Base-by-base conservation (phyloP, 2,888 invertebrate species). In the Eupithecia centaureata region DNA sequence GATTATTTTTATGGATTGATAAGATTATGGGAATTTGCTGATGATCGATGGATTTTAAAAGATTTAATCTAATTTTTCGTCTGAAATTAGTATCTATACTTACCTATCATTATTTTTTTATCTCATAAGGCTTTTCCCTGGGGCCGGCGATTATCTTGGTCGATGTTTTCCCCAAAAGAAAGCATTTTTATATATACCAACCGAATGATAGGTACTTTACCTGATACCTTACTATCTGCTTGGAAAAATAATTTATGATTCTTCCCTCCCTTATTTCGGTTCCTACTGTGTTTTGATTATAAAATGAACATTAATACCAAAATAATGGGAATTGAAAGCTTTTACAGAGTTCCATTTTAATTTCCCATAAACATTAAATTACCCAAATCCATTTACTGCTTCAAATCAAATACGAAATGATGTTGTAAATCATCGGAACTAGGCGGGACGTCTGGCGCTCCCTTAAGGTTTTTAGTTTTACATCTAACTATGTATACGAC, bases 331-430 rank as follows among this genome's bases (percentile, higher is more conserved):
- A 56, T 51, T 22, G 25, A 63, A 35, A 58, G 52, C 65, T 56
- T 54, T 60, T 60, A 69, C 42, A 28, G 30, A 56, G 54, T 63
- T 25, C n/a, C 56, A 61, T 51, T 61, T 58, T 25, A 52, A 47
- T 54, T 47, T 47, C 25, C 35, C 25, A 66, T 69, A 63, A 65
- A 69, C 63, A 66, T 69, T 60, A 63, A 65, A 69, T 65, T 59
- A 51, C 63, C 60, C 33, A 35, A 69, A 69, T 69, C 65, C 65
- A 69, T 69, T 69, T 63, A 51, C 47, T 27, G 51, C 54, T 65
- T 47, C 32, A 60, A 65, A 69, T 69, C 69, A 65, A 69, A 69
- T 60, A 65, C 33, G 28, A 65, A 69, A 65, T 63, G 60, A 63
- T 42, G 56, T 63, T 65, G 54, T 69, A 69, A 69, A 65, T 69